phyloP scores from a whole-genome alignment of 1,140 invertebrate species.

The Pinna nobilis region DNA sequence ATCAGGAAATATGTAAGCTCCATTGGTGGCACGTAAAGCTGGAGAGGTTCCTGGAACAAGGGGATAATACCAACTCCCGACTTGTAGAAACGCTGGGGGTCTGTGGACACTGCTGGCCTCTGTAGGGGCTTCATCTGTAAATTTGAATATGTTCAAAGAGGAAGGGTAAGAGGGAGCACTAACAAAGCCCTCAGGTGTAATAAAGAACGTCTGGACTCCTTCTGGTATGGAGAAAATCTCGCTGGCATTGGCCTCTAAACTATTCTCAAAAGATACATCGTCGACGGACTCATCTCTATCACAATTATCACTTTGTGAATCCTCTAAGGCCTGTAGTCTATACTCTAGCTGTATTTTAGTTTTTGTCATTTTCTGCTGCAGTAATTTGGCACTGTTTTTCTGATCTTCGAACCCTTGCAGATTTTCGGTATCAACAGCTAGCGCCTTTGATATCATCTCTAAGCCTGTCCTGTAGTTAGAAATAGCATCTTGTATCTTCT shows the following conservation, averaged over 20 bases:
- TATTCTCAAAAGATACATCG: conserved; percentile 26
- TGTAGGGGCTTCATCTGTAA: conserved; percentile 49
- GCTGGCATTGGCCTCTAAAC: conserved; percentile 68
- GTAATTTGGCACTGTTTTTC: conserved; percentile 76
- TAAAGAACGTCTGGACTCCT: conserved; percentile 82
- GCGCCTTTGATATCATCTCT: conserved; percentile 77
- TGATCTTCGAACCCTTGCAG: conserved; percentile 76
- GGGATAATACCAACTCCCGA: conserved; percentile 83
- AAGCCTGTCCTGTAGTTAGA: conserved; percentile 78
- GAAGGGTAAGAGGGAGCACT: conserved; percentile 79
- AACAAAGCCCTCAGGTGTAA: conserved; percentile 80
- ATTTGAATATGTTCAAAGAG: conserved; percentile 75
- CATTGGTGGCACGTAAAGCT: conserved; percentile 81
- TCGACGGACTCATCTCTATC: conserved; percentile 60
- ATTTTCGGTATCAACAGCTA: conserved; percentile 77
- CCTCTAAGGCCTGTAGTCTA: conserved; percentile 70
- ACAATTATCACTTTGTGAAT: conserved; percentile 21
- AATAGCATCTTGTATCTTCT: conserved; percentile 73
- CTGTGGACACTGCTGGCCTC: conserved; percentile 35
- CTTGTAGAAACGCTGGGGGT: conserved; percentile 77
- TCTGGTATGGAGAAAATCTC: conserved; percentile 78
- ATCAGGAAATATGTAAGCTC: conserved; percentile 85
- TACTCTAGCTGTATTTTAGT: conserved; percentile 76
- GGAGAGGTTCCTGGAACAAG: conserved; percentile 82
- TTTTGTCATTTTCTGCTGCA: conserved; percentile 80